phyloP scores from a whole-genome alignment of 1,140 invertebrate genomes.

The Drosophila ercepeae region DNA sequence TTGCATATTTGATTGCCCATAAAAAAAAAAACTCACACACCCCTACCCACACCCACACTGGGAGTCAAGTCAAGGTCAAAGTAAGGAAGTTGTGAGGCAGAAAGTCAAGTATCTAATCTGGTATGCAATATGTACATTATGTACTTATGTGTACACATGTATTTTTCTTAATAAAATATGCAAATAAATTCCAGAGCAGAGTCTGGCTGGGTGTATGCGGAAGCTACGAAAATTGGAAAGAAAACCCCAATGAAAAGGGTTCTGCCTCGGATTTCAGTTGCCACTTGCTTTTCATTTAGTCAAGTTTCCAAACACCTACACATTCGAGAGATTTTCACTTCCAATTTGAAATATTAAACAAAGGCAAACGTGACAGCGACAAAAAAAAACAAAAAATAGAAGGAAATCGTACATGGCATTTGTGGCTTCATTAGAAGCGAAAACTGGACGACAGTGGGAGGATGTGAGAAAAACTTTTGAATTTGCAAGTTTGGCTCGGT shows the following conservation, averaged over 20 bases:
- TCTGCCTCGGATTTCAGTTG: constrained; percentile 28
- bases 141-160: constrained; percentile 21
- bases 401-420: constrained; percentile 22
- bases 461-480: constrained; percentile 23
- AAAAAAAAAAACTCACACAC: constrained; percentile 58
- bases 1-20: constrained; percentile 79
- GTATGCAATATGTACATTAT: constrained; percentile 50
- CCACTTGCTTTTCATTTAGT: constrained; percentile 37
- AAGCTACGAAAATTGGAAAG: constrained; percentile 33
- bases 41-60: constrained; percentile 1
- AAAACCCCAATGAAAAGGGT: constrained; percentile 42
- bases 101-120: constrained; percentile 46
- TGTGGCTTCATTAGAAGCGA: constrained; percentile 44
- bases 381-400: not conserved
- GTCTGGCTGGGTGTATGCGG: not conserved
- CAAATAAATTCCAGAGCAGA: constrained; percentile 56
- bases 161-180: constrained; percentile 64
- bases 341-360: constrained; percentile 69
- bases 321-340: constrained; percentile 42
- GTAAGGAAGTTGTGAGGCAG: constrained; percentile 30
- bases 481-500: constrained; percentile 24
- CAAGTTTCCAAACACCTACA: constrained; percentile 26
- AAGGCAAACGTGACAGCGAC: constrained; percentile 37
- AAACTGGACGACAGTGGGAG: constrained; percentile 9
- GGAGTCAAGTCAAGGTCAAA: constrained; percentile 58